Conservation (phyloP, 2,113 vertebrate species). For the Dasypus novemcinctus region DNA sequence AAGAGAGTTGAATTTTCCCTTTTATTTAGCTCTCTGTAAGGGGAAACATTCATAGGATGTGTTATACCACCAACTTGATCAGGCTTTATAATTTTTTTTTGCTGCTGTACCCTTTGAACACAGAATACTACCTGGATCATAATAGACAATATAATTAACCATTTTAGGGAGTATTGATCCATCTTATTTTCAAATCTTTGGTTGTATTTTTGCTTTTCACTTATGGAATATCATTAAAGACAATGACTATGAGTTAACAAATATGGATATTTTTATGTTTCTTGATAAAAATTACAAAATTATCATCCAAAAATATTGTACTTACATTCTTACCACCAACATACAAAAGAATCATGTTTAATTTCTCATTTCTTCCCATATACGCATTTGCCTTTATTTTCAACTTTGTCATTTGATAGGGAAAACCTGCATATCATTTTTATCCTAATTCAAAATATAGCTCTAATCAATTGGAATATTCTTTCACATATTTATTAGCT, state of each 20-base stretch:
- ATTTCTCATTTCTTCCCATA: not conserved
- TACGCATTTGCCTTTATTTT: not conserved
- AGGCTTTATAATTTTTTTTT: no score
- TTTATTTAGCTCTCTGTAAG: no score
- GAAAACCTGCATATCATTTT: not conserved
- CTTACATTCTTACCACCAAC: rapidly evolving
- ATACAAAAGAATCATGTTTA: not conserved
- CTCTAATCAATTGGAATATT: not conserved
- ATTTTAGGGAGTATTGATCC: rapidly evolving
- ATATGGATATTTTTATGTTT: not conserved
- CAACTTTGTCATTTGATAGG: not conserved
- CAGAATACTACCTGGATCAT: rapidly evolving
- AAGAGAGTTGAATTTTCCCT: no score
- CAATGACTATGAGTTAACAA: not conserved
- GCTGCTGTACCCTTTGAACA: not conserved
- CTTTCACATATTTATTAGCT: no score
- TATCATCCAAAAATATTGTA: not conserved
- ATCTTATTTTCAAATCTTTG: rapidly evolving
- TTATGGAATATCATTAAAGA: not conserved
- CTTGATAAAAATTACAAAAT: not conserved
- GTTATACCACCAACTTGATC: no score
- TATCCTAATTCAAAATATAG: not conserved
- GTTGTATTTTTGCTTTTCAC: not conserved
- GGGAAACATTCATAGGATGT: no score
- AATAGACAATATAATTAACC: rapidly evolving